Base-by-base conservation (phyloP, 2,797 vertebrate species). In the Rhinatrema bivittatum region DNA sequence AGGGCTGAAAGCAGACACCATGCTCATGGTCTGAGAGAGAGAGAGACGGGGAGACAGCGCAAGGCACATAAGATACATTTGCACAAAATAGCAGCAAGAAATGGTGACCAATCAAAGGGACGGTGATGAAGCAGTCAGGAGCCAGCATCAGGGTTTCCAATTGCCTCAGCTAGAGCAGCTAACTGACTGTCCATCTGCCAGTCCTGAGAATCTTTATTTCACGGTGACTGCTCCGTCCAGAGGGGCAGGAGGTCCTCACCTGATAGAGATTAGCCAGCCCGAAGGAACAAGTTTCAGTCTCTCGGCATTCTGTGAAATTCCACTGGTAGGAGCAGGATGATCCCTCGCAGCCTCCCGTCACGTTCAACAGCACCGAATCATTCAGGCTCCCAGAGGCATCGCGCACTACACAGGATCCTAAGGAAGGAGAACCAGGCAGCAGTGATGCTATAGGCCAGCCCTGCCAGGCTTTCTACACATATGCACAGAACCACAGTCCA, bases 241-340 rank as follows among this genome's bases (percentile, higher is more conserved):
- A 19, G 24, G 6, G 6, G 15, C 18, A 4, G 20, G 7, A 10
- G 14, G 39, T 13, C 33, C 8, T 29, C 50, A 84, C 80, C 75
- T 86, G 64, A 9, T 37, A 49, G 30, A 41, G 71, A 26, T 82
- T 82, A 41, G 70, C 61, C n/a, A 87, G 53, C 2, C 79, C 82
- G 5, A 32, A 78, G 9, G 16, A 0, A 20, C 84, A 90, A 10
- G 64, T 35, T 7, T 56, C 30, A 3, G 44, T 55, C 29, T 67
- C 22, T n/a, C 22, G 16, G 32, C 78, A 88, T 5, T 56, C 37
- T 1, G 78, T 79, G 53, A 85, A 89, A 63, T 86, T 79, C 81
- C 83, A 87, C 45, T 81, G 81, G 5, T 76, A 41, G 2, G 20
- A n/a, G 32, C 80, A 84, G 7, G 41, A 67, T 24, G 78, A 29